Conservation (phyloP, 2,797 vertebrate species). For the Aphelocoma californica region DNA sequence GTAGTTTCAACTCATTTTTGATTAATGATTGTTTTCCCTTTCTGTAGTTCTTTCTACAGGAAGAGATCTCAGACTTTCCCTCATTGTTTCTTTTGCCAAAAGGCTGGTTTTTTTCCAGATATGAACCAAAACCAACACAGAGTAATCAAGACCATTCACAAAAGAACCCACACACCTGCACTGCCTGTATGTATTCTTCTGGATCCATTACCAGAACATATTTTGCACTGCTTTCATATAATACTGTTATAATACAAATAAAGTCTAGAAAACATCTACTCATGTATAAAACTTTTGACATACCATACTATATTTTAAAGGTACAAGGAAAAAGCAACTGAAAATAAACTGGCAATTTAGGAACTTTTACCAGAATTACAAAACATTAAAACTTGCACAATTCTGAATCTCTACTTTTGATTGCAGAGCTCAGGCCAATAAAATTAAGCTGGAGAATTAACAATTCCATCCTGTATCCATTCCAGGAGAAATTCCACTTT, state of each 20-base stretch:
- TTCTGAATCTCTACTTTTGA: neutral
- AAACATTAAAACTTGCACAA: neutral
- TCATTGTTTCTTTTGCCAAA: neutral
- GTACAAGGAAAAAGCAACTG: neutral
- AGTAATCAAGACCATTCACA: neutral
- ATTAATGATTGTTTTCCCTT: neutral
- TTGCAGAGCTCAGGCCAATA: neutral
- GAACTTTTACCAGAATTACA: neutral
- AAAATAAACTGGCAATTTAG: neutral
- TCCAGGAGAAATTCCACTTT: neutral
- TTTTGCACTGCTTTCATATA: neutral
- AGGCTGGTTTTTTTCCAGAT: neutral
- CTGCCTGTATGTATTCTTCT: neutral
- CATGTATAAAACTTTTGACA: neutral
- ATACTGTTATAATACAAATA: neutral
- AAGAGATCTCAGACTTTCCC: neutral
- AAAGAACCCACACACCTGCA: neutral
- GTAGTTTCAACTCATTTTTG: neutral
- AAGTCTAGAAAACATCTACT: neutral
- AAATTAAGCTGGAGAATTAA: neutral
- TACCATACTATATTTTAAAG: neutral
- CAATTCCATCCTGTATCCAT: neutral
- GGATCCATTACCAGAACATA: neutral
- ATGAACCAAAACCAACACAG: neutral
- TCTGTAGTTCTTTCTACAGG: neutral